Base-by-base conservation (phyloP, 2,888 invertebrate genomes). In the Hypomecis atomaria region DNA sequence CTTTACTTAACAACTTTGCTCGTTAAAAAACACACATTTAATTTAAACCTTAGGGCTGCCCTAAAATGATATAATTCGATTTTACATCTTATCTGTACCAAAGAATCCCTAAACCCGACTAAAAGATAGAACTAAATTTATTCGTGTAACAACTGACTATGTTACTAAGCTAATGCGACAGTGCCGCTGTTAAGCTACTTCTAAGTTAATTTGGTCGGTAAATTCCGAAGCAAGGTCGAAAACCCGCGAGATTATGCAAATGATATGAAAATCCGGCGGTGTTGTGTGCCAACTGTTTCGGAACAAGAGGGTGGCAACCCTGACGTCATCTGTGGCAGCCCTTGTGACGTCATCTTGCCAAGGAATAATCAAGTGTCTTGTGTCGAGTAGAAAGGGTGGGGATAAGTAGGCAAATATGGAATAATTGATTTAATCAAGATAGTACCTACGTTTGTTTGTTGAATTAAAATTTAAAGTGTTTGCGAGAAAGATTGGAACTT, bases 171-270 rank as follows among this genome's bases (percentile, higher is more conserved):
- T 5, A 52, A 52, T 5, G 8, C 52, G n/a, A 40, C 6, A 9
- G 33, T 52, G 40, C 40, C 23, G 6, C 40, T 40, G 6, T 6
- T 5, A 6, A 10, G 10, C 3, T 6, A 50, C 37, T 37, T 6
- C 6, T 23, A 0, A 40, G 5, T 6, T 40, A 52, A 52, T 4
- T 40, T 42, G 9, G 52, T 52, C 52, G 52, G 10, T 42, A 69
- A 76, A 78, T 74, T 71, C 54, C 50, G 49, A 59, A 42, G 56
- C 71, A 62, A 57, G 62, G 61, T 62, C 67, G 62, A 66, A 62
- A 66, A 50, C 52, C 61, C 50, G 59, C 60, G 68, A 81, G 84
- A 88, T 88, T 88, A 88, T 88, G 88, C 81, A 83, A 88, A 88
- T 88, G 75, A 75, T 85, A 86, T 85, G 83, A 85, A 85, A 87